These are phyloP conservation scores for Torymus texanus DNA, from an alignment of 2,888 invertebrate species.

Conservation along the genomic window DNA sequence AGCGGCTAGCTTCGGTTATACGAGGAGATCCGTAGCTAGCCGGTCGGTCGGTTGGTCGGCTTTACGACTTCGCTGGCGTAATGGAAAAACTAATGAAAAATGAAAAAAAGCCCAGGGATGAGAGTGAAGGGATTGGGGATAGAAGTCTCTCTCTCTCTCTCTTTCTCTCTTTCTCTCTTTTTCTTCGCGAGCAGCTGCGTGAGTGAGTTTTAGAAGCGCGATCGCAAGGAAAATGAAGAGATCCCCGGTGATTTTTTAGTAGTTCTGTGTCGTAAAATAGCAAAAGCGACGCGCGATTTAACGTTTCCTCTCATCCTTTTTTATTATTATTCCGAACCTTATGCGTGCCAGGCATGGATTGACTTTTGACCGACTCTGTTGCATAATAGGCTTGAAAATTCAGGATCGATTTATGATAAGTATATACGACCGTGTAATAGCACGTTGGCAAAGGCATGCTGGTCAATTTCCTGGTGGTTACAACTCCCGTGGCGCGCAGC, in stretches of 20 bases:
- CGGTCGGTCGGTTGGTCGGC: conserved; percentile 27
- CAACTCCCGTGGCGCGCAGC: background rate
- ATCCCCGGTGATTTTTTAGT: background rate
- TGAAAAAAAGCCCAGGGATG: conserved; percentile 31
- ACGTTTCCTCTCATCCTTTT: too few relatives aligned
- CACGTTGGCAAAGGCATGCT: background rate
- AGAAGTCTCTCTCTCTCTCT: background rate
- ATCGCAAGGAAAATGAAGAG: conserved; percentile 47
- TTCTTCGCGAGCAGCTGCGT: background rate
- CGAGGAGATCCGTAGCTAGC: conserved; percentile 39
- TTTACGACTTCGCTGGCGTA: conserved; percentile 60
- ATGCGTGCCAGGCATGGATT: too few relatives aligned
- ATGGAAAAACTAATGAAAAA: conserved; percentile 63
- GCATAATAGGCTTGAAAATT: too few relatives aligned
- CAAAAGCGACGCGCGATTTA: background rate
- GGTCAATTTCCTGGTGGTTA: conserved; percentile 22
- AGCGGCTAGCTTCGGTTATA: conserved; percentile 56
- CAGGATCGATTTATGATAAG: too few relatives aligned
- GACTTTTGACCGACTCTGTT: too few relatives aligned
- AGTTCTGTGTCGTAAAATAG: background rate
- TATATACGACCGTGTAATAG: too few relatives aligned
- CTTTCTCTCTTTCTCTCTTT: background rate
- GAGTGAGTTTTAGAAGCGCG: background rate
- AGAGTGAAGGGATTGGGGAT: background rate
- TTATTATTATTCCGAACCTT: too few relatives aligned